Base-by-base conservation (phyloP, 2,113 vertebrate species). In the Lanius collurio region DNA sequence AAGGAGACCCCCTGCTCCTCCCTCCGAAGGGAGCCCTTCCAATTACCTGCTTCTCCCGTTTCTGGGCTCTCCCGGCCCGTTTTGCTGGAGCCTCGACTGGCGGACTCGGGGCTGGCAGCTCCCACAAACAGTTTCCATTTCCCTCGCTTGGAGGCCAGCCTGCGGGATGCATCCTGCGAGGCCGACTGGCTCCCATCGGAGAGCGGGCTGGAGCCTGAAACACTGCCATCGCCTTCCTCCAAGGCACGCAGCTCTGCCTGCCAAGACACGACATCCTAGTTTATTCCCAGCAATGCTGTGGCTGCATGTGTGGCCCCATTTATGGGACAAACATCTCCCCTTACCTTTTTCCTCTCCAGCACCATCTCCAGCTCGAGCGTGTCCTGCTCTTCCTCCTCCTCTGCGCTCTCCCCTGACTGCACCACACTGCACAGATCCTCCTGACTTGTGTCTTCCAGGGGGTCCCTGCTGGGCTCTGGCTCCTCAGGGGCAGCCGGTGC, bases 201-300 rank as follows among this genome's bases (percentile, higher is more conserved):
- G 91, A 98, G 98, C 1, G 99, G 99, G 96, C 99, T 99, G 69
- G 99, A 99, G 85, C 98, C 99, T 2, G 98, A 99, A 11, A 98
- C 94, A 10, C 99, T 99, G 59, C 97, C 98, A 27, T 99, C 99
- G 4, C 99, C 99, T 84, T 99, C 99, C 93, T 99, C 99, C 89
- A 99, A 95, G 17, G 99, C 99, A 52, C 99, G 98, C n/a, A 99
- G 97, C 94, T 99, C 99, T 42, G 99, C 99, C 99, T 99, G 80
- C 31, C 63, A 0, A 42, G 31, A 70, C 42, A 63, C 0, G 0
- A 50, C 64, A 70, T 5, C 30, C 53, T 0, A 0, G 13, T 24
- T 79, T 15, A n/a, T 31, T 41, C 9, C 67, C 49, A 41, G 15
- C 33, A 35, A 21, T 8, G 7, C 21, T 4, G 1, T 1, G 21